Base-by-base conservation (phyloP, 23 tunicate species). In the Clavelina lepadiformis region DNA sequence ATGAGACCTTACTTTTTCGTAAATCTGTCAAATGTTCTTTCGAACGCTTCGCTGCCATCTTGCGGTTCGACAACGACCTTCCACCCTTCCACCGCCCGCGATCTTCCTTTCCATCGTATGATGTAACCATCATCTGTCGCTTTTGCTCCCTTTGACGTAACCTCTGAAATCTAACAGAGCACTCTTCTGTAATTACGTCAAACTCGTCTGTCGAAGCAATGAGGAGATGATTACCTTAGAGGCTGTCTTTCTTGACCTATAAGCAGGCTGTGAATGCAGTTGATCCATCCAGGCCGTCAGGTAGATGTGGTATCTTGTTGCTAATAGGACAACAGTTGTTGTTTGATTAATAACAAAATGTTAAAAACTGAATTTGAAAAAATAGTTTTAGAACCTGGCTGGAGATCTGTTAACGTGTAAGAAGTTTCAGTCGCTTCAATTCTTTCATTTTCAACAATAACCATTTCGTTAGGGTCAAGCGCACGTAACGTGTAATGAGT, bases 401-500 rank as follows among this genome's bases (percentile, higher is more conserved):
- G 68, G 2, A 78, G 59, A 8, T 57, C 5, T 31, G 60, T 31
- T 30, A 68, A 26, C 2, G 33, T 45, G 69, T 56, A 68, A 3
- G 68, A 32, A 45, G 62, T 68, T 21, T 26, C 35, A 45, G 44
- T 51, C 4, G 58, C 45, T 28, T 31, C 71, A 3, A 78, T 6
- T 45, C 71, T 58, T 30, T 34, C 7, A 35, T 78, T 58, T 30
- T 78, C 31, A 4, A 56, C n/a, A 25, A 78, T 22, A 2, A 11
- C 68, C 3, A 23, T 18, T 2, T 61, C 84, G 23, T 25, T 31
- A 8, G 69, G 55, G 22, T 46, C 62, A 24, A 68, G 38, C 4
- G 68, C 76, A 33, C 84, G 28, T 31, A 78, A 23, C 4, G 84
- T 78, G 60, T 78, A 78, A 51, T 78, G 84, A 2, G 84, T 78